phyloP scores from a whole-genome alignment of 1,140 invertebrate species.

The Tetraneura akinire region DNA sequence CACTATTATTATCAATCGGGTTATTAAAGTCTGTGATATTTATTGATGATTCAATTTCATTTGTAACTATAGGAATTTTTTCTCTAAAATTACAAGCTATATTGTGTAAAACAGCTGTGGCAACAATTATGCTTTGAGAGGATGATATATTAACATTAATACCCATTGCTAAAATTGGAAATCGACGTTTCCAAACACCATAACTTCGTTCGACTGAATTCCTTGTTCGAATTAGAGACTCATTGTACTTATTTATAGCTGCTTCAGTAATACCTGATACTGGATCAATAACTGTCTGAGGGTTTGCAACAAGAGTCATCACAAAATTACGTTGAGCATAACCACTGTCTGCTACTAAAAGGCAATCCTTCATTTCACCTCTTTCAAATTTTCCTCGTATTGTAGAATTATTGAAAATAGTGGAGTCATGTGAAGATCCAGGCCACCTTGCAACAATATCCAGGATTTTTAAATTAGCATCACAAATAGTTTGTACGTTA shows the following conservation, averaged over 20 bases:
- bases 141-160: background rate
- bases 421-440: no score
- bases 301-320: background rate
- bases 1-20: no score
- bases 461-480: conserved; percentile 57
- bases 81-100: no score
- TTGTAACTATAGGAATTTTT: no score
- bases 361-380: background rate
- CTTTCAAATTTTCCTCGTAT: conserved; percentile 47
- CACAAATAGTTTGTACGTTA: conserved; percentile 60
- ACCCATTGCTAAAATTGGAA: background rate
- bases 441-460: conserved; percentile 59
- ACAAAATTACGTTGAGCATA: conserved; percentile 20
- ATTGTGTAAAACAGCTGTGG: background rate
- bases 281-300: background rate
- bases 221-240: no score
- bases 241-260: conserved; percentile 53
- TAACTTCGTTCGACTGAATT: conserved; percentile 58
- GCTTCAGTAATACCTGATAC: background rate
- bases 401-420: no score
- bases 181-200: conserved; percentile 58
- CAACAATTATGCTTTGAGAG: background rate
- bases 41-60: no score
- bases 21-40: no score
- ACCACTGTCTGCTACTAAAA: no score